Conservation (phyloP, 2,113 vertebrate genomes). For the Notarius quadriscutis region DNA sequence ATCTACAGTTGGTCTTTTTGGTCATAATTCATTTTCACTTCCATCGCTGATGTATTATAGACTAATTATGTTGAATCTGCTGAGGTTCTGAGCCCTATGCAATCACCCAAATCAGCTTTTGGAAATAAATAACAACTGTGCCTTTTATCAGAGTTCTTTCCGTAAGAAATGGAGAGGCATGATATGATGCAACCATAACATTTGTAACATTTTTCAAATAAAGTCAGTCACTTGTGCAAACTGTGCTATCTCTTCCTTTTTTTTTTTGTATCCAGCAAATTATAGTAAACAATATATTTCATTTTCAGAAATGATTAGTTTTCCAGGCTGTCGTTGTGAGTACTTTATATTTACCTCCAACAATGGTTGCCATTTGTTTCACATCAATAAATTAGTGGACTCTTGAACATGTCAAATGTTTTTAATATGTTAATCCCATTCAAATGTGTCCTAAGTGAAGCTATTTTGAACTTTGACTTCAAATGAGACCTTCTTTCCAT, state of each 20-base stretch:
- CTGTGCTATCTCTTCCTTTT: background rate
- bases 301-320: background rate
- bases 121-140: conserved; percentile 34
- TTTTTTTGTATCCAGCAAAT: background rate
- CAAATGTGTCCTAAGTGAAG: background rate
- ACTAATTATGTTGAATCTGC: conserved; percentile 25
- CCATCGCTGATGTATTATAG: background rate
- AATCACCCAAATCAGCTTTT: conserved; percentile 45
- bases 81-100: conserved; percentile 52
- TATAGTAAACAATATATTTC: background rate
- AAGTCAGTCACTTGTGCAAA: conserved; percentile 39
- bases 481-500: background rate
- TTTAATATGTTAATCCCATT: background rate
- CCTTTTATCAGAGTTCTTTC: conserved; percentile 43
- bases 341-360: background rate
- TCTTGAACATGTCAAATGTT: background rate
- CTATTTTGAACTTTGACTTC: background rate
- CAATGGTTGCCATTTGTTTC: background rate
- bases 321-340: background rate
- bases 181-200: conserved; percentile 28
- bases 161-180: conserved; percentile 22
- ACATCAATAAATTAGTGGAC: background rate
- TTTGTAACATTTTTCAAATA: conserved; percentile 50
- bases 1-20: conserved; percentile 6
- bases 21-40: background rate